phyloP scores from a whole-genome alignment of 2,888 invertebrate genomes.

The Scaptomyza tumidula region DNA sequence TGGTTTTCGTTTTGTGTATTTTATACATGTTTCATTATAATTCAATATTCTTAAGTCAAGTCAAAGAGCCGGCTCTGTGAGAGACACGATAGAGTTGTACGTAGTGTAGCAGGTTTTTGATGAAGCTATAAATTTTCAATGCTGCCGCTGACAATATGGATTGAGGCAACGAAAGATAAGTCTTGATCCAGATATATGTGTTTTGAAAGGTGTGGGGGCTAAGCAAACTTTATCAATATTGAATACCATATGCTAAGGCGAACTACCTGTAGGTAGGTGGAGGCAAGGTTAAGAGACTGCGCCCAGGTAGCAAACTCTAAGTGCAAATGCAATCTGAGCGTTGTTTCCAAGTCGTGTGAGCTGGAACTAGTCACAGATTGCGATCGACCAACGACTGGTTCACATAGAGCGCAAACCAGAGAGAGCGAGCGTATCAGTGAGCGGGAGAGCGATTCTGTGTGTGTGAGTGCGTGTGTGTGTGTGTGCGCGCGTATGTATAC shows the following conservation, averaged over 20 bases:
- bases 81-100: constrained; percentile 28
- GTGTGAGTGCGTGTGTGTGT: constrained; percentile 9
- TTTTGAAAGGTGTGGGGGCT: constrained; percentile 15
- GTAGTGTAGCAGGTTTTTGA: constrained; percentile 65
- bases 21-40: constrained; percentile 10
- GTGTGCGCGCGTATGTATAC: constrained; percentile 22
- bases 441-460: constrained; percentile 16
- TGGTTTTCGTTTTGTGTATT: not conserved
- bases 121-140: constrained; percentile 70
- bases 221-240: constrained; percentile 50
- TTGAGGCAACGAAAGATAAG: constrained; percentile 46
- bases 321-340: constrained; percentile 70
- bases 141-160: constrained; percentile 39
- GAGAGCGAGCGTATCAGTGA: constrained; percentile 10
- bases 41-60: constrained; percentile 4
- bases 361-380: constrained; percentile 64
- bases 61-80: not conserved
- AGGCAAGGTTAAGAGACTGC: constrained; percentile 49
- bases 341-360: constrained; percentile 52
- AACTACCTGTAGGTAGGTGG: constrained; percentile 47
- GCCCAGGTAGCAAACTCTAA: constrained; percentile 50
- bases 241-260: constrained; percentile 31
- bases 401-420: constrained; percentile 17
- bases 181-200: constrained; percentile 48
- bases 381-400: constrained; percentile 60